Evolutionary conservation across 2,888 invertebrate species (phyloP).

Genomic region (Phalera bucephala): DNA sequence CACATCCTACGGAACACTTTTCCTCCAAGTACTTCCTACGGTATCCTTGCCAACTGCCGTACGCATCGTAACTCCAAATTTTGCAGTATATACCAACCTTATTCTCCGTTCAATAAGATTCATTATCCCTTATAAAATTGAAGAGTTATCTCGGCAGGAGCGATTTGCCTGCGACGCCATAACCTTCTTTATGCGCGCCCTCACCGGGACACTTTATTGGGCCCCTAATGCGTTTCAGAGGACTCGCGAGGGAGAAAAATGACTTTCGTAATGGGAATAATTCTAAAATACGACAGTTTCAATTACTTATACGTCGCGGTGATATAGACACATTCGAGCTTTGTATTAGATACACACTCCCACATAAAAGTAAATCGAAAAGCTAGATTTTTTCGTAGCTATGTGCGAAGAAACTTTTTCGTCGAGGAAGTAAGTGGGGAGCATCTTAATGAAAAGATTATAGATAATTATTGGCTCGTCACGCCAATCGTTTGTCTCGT

Average conservation of each 20-base stretch:
- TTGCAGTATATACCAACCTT: slow-evolving; percentile 4
- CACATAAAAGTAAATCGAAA: no score
- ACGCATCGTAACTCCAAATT: slow-evolving; percentile 27
- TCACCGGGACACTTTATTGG: slow-evolving; percentile 39
- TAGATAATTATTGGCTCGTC: no score
- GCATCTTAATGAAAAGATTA: no score
- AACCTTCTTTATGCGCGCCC: slow-evolving; percentile 38
- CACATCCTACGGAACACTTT: slow-evolving; percentile 43
- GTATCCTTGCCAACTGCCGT: slow-evolving; percentile 35
- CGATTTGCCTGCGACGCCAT: slow-evolving; percentile 35
- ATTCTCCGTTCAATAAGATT: slow-evolving; percentile 6
- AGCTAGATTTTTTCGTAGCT: no score
- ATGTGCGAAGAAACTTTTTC: no score
- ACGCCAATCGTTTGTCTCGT: no score
- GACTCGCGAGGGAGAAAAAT: slow-evolving; percentile 19
- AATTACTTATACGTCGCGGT: slow-evolving; percentile 1
- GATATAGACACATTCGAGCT: not conserved
- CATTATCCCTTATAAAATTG: not conserved
- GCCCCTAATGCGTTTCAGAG: slow-evolving; percentile 40
- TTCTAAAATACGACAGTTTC: slow-evolving; percentile 1
- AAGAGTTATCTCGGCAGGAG: slow-evolving; percentile 7
- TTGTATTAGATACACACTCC: no score
- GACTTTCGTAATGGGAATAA: slow-evolving; percentile 4
- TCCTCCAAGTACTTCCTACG: slow-evolving; percentile 37
- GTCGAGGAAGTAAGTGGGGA: no score